Base-by-base conservation (phyloP, 2,113 vertebrate species). In the Carettochelys insculpta region DNA sequence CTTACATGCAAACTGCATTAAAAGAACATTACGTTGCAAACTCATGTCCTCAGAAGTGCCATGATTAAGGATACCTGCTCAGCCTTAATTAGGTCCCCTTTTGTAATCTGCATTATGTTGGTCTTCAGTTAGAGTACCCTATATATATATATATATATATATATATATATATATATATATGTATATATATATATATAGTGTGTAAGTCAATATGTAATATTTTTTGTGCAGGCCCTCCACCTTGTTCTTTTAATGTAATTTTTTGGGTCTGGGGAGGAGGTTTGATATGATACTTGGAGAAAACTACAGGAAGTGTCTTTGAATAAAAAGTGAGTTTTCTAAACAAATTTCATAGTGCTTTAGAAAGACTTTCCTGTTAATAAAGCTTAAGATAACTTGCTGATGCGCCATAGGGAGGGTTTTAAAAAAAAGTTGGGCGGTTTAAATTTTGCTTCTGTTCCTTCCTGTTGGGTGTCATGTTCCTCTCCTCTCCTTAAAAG, bases 181-280 rank as follows among this genome's bases (percentile, higher is more conserved):
- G n/a, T n/a, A n/a, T n/a, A n/a, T n/a, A n/a, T n/a, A n/a, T n/a
- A n/a, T n/a, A n/a, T n/a, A n/a, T n/a, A n/a, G n/a, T n/a, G n/a
- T n/a, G n/a, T n/a, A n/a, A n/a, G n/a, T n/a, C n/a, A 45, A 50
- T n/a, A 3, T 1, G 0, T 25, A 24, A 5, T 16, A 6, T 45
- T 81, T 80, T 47, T 41, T 92, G 27, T 4, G 4, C 12, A 14
- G 29, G 29, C 31, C 54, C 29, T 29, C 12, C 31, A 6, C 29
- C 27, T 58, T 25, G 7, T 58, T 29, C 27, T 58, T 58, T 31
- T 29, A 56, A 12, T 54, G 27, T 56, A 56, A 27, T 56, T 56
- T 56, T 29, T 56, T 24, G 20, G 6, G 22, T 56, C 14, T 56
- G 27, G n/a, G n/a, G n/a, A n/a, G n/a, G n/a, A n/a, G n/a, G n/a